Conservation (phyloP, 2,888 invertebrate species). For the Rhamnusium bicolor region DNA sequence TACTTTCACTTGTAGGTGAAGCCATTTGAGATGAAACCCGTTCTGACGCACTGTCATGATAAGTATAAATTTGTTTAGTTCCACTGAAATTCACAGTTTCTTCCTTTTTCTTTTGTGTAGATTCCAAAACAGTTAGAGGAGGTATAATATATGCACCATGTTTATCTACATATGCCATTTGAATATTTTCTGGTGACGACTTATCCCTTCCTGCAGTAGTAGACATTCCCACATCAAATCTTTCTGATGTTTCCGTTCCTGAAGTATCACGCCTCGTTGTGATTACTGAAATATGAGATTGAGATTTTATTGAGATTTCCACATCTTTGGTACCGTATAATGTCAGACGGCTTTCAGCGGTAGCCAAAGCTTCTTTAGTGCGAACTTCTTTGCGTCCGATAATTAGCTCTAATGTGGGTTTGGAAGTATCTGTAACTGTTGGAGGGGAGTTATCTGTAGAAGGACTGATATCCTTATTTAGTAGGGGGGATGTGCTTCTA, state of each 20-base stretch:
- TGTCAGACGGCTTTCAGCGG: constrained; percentile 73
- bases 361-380: constrained; percentile 72
- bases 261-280: constrained; percentile 68
- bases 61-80: constrained; percentile 72
- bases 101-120: constrained; percentile 69
- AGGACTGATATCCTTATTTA: constrained; percentile 64
- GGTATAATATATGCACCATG: constrained; percentile 68
- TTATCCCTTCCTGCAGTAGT: constrained; percentile 69
- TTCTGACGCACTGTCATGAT: constrained; percentile 67
- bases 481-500: constrained; percentile 70
- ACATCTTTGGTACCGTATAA: constrained; percentile 73
- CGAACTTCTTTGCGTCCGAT: constrained; percentile 74
- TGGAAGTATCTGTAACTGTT: constrained; percentile 36
- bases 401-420: constrained; percentile 71
- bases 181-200: constrained; percentile 54
- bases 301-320: constrained; percentile 74
- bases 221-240: constrained; percentile 71
- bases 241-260: constrained; percentile 71
- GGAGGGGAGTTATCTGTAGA: constrained; percentile 59
- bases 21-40: constrained; percentile 54
- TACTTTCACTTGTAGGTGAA: constrained; percentile 71
- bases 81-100: constrained; percentile 73
- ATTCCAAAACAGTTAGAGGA: constrained; percentile 59
- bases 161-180: constrained; percentile 56
- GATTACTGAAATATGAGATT: constrained; percentile 73